Conservation (phyloP, 1,140 invertebrate genomes). For the Pseudomyrmex flavicornis region DNA sequence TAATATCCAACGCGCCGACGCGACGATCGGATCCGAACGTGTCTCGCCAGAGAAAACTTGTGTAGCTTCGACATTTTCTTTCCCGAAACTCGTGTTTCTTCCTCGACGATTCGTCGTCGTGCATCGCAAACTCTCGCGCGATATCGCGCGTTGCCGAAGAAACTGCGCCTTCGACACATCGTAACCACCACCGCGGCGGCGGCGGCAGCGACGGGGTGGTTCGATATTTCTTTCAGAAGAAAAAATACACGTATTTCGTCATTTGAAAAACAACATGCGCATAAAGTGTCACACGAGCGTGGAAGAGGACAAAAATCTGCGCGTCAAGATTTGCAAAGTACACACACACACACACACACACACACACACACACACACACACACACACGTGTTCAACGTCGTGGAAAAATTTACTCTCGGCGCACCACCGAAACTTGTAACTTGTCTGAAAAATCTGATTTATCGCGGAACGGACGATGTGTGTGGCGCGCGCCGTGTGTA, state of each 20-base stretch:
- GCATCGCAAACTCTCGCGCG: not conserved
- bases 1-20: not conserved
- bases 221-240: not conserved
- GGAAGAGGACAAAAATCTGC: not conserved
- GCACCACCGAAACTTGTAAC: slow-evolving; percentile 10
- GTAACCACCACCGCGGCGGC: too few relatives aligned
- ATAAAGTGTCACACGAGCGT: not conserved
- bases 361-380: not conserved
- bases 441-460: slow-evolving; percentile 31
- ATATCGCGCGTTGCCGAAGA: too few relatives aligned
- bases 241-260: not conserved
- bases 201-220: not conserved
- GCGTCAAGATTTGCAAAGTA: not conserved
- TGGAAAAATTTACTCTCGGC: slow-evolving; percentile 14
- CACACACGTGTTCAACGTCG: not conserved
- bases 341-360: too few relatives aligned
- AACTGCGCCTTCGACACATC: too few relatives aligned
- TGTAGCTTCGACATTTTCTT: not conserved
- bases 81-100: not conserved
- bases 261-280: not conserved
- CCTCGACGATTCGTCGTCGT: not conserved
- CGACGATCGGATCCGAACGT: slow-evolving; percentile 13
- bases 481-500: not conserved
- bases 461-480: slow-evolving; percentile 2
- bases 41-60: not conserved